Evolutionary conservation across 1,140 invertebrate species (phyloP), one percentile per base, ranked within the genome.

Genomic region (Mya arenaria): DNA sequence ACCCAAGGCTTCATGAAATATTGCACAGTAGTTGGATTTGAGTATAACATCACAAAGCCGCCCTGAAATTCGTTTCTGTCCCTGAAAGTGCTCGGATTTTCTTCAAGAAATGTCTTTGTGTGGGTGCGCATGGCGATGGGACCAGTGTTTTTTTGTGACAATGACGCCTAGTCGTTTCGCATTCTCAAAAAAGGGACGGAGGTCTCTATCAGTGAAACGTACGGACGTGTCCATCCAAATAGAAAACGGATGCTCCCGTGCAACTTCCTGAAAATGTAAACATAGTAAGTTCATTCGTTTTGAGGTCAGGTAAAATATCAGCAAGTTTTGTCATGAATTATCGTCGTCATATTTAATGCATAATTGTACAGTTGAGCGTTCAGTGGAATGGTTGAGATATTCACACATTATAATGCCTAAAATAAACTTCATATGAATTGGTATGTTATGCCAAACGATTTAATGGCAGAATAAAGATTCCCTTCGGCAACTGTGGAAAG

Each of bases 161-260:
- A 39, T 19, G 41, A 69, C n/a, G 8, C 65, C 65, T 44, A 39
- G 17, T 23, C 41, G 0, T 69, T 25, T 39, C 23, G 65, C 65
- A 39, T n/a, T 69, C 4, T 36, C 17, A 41, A 69, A 69, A 36
- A 69, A 15, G 10, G 8, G 34, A n/a, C 23, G n/a, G 10, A 69
- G 65, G 30, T 69, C 39, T 4, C 17, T 19, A 17, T 62, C 65
- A 19, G 10, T 13, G 65, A 69, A 69, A 34, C 65, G 28, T 19
- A 69, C 34, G 6, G 65, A 69, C n/a, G 34, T 39, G 39, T 69
- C 65, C 65, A 69, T 69, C 65, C 65, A 69, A 4, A 44, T 30
- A 4, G 41, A 32, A 39, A 41, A 69, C 0, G 34, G 34, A 41
- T 69, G 39, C 6, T 44, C 34, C 39, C 30, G 36, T 15, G 39